These are phyloP conservation scores for Candoia aspera DNA, from an alignment of 2,113 vertebrate genomes.

Conservation along the genomic window DNA sequence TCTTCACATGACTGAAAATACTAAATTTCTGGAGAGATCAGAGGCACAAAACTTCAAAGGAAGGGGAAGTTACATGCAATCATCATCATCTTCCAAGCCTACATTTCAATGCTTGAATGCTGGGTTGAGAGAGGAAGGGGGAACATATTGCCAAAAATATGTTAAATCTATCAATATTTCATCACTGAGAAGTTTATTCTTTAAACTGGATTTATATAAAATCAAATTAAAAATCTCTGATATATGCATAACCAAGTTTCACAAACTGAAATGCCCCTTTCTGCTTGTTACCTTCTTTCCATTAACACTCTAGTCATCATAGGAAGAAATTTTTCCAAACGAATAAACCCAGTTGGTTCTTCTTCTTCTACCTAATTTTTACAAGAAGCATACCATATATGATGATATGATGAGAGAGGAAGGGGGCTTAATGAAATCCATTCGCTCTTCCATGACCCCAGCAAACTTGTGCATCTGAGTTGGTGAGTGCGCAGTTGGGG, in stretches of 20 bases:
- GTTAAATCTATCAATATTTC: constrained; percentile 25
- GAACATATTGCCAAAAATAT: constrained; percentile 11
- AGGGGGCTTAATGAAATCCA: too few relatives aligned
- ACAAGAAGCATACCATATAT: constrained; percentile 1
- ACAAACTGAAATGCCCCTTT: constrained; percentile 30
- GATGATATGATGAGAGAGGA: too few relatives aligned
- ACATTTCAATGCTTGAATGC: not conserved
- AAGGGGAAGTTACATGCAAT: not conserved
- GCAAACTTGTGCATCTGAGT: too few relatives aligned
- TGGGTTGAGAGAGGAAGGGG: not conserved
- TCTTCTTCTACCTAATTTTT: constrained; percentile 86
- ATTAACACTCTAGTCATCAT: constrained; percentile 84
- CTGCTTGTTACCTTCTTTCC: constrained; percentile 79
- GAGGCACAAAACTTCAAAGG: not conserved
- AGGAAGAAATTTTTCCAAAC: constrained; percentile 88
- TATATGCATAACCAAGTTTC: constrained; percentile 26
- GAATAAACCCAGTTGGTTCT: constrained; percentile 81
- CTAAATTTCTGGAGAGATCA: not conserved
- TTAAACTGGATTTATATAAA: constrained; percentile 1
- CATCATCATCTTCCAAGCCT: not conserved
- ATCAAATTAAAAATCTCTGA: constrained; percentile 22
- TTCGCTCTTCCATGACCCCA: too few relatives aligned
- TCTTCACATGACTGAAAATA: not conserved
- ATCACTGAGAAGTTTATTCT: constrained; percentile 15
- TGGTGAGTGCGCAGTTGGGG: too few relatives aligned